phyloP scores from a whole-genome alignment of 2,113 vertebrate species.

The Malurus elegans region DNA sequence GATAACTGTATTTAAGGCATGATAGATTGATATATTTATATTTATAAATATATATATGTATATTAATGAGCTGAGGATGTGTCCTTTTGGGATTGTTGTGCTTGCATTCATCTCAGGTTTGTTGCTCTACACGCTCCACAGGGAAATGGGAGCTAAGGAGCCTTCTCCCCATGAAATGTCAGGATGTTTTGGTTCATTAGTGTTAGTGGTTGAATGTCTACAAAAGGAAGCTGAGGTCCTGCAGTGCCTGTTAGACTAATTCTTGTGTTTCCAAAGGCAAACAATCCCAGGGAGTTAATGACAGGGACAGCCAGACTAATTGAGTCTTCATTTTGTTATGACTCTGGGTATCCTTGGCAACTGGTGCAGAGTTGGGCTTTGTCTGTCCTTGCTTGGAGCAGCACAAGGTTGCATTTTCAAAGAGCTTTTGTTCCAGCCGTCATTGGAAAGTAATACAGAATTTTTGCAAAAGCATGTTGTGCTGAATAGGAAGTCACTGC shows the following conservation, averaged over 20 bases:
- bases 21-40: not conserved
- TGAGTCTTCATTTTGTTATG: conserved; percentile 25
- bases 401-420: conserved; percentile 40
- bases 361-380: not conserved
- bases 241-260: not conserved
- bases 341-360: conserved; percentile 65
- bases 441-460: not conserved
- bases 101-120: not conserved
- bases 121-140: not conserved
- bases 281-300: conserved; percentile 27
- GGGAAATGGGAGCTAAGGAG: not conserved
- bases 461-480: conserved; percentile 16
- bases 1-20: not conserved
- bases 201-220: not conserved
- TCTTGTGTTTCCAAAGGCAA: conserved; percentile 38
- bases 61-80: not conserved
- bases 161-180: not conserved
- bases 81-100: not conserved
- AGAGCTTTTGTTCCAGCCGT: conserved; percentile 36
- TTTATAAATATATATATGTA: not conserved
- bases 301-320: conserved; percentile 22
- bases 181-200: not conserved
- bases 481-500: not conserved
- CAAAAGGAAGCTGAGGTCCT: not conserved
- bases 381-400: conserved; percentile 2